Base-by-base conservation (phyloP, 2,888 invertebrate species). In the Agrilus mali region DNA sequence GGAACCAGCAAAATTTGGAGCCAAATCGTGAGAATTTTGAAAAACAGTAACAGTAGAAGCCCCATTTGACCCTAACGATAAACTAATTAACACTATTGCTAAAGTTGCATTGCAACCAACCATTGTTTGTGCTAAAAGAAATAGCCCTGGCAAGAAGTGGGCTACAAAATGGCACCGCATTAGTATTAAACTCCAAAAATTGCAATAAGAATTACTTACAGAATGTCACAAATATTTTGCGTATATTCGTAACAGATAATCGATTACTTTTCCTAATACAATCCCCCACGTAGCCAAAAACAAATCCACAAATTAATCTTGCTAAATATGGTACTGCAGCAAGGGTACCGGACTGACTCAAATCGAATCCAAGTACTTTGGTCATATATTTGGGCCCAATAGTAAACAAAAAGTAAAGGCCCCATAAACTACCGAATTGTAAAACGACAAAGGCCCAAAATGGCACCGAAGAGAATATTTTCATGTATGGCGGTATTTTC, bases 351-450 rank as follows among this genome's bases (percentile, higher is more conserved):
- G 85, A 82, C 31, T 80, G 76, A 1, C 78, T 71, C 14, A 86
- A 58, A 54, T 82, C 74, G 56, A 84, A 85, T 6, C 82, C 82
- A 36, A 86, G 64, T 1, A 81, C 73, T 52, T 79, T 80, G 35
- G 82, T 80, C 55, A 86, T 72, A 58, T 80, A 86, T 53, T 82
- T 79, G 6, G 85, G 85, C 36, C 84, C 82, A 33, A 80, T 80
- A 1, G 82, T 85, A 65, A 85, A 75, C 39, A 84, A 73, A 58
- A 86, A 82, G 62, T 80, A 83, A 22, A 86, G 60, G 2, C 86
- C 80, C 78, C 85, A 86, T 45, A 83, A 66, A 56, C 82, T 86
- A 33, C 86, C 86, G 54, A 80, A 85, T 54, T 86, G 86, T 17
- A 82, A 67, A 2, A 80, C 53, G 8, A 72, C 53, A 56, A 86